Evolutionary conservation across 2,888 invertebrate genomes (phyloP).

Genomic region (Lissocephala sabroskyi): DNA sequence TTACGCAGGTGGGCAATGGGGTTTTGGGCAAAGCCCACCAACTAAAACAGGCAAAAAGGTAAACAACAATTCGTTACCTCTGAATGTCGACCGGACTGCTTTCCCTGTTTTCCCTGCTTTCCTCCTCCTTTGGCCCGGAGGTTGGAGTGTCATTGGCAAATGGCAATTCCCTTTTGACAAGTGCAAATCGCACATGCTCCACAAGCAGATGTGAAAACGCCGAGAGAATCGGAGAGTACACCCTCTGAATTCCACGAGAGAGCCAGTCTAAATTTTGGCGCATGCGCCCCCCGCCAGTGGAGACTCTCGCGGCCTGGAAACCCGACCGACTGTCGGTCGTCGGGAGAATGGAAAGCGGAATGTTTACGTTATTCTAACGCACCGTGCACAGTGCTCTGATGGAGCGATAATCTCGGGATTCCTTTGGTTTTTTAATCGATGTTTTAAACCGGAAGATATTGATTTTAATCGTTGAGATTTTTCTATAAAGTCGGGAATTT

Average conservation of each 20-base stretch:
- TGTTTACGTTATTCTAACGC: constrained; percentile 9
- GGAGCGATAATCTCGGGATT: too few relatives aligned
- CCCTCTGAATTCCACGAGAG: not conserved
- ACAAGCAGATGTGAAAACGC: constrained; percentile 19
- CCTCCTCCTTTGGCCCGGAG: not conserved
- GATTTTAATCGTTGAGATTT: too few relatives aligned
- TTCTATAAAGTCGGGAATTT: too few relatives aligned
- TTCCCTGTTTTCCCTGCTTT: not conserved
- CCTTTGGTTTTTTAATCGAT: too few relatives aligned
- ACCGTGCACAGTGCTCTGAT: not conserved
- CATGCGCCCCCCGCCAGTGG: constrained; percentile 28
- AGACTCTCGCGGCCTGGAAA: constrained; percentile 17
- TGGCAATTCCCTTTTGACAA: constrained; percentile 34
- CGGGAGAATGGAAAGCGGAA: constrained; percentile 5
- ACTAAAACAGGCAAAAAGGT: constrained; percentile 45
- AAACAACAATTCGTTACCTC: constrained; percentile 56
- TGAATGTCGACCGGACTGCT: too few relatives aligned
- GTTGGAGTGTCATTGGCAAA: constrained; percentile 14
- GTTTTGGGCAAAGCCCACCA: constrained; percentile 20
- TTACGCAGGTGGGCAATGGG: constrained; percentile 6
- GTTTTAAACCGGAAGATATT: too few relatives aligned
- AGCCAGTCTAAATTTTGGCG: constrained; percentile 16
- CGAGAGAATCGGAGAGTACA: too few relatives aligned
- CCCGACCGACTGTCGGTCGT: not conserved
- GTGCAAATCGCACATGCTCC: constrained; percentile 26